Evolutionary conservation across 2,888 invertebrate species (phyloP).

Genomic region (Ophraella communa): DNA sequence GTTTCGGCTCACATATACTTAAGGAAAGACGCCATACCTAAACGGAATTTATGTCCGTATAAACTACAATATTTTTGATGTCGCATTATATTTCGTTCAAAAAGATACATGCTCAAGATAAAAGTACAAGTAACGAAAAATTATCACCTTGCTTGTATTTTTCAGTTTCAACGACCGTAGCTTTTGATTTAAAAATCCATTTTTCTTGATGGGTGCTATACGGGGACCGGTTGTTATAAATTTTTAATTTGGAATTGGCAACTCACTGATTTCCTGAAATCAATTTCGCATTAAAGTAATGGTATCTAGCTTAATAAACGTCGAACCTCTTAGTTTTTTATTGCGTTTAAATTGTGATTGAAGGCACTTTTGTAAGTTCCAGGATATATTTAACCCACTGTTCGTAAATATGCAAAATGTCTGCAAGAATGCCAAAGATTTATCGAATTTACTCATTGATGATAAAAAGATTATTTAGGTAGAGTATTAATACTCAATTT

Average conservation of each 20-base stretch:
- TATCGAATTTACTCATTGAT: constrained; percentile 10
- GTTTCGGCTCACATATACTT: constrained; percentile 29
- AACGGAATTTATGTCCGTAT: constrained; percentile 37
- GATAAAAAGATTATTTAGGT: neutral
- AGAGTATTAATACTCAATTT: too few species aligned
- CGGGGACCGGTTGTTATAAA: too few species aligned
- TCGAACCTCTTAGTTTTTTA: neutral
- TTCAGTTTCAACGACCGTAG: constrained; percentile 1
- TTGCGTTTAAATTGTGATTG: neutral
- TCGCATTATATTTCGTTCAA: constrained; percentile 26
- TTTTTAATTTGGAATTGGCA: too few species aligned
- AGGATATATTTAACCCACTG: neutral
- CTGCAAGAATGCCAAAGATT: constrained; percentile 25
- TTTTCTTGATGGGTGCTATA: neutral
- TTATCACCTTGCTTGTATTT: constrained; percentile 22
- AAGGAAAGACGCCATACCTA: constrained; percentile 28
- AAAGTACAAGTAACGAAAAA: constrained; percentile 17
- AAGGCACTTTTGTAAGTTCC: neutral
- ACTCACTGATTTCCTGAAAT: too few species aligned
- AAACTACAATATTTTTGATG: constrained; percentile 33
- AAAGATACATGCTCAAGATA: constrained; percentile 14
- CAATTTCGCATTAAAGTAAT: too few species aligned
- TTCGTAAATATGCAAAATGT: constrained; percentile 20
- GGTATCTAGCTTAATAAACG: too few species aligned
- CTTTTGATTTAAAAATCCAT: constrained; percentile 11